A percentile compares a stretch with the other conserved stretches of the same genome.
Evolutionary conservation across 2,888 invertebrate species (phyloP).

Genomic region (Caenorhabditis becei): DNA sequence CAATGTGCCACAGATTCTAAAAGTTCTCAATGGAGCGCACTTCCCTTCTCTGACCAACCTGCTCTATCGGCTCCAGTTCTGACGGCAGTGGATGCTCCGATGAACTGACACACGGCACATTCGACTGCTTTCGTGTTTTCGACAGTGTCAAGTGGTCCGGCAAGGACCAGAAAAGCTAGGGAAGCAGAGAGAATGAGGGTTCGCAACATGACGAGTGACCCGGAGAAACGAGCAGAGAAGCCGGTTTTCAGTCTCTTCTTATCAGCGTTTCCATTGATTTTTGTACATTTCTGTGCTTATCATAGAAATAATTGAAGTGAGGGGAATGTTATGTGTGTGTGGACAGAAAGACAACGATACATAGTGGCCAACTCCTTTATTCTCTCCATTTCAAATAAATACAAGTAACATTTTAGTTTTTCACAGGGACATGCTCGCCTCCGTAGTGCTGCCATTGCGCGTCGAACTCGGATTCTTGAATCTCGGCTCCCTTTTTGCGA

Average conservation of each 20-base stretch:
- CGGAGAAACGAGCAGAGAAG: background rate
- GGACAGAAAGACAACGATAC: background rate
- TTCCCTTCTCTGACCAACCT: slow-evolving; percentile 7
- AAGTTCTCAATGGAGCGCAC: background rate
- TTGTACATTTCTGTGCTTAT: background rate
- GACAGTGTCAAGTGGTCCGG: background rate
- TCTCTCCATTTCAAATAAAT: background rate
- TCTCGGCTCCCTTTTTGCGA: slow-evolving; percentile 89
- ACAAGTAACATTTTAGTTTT: background rate
- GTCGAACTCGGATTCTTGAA: slow-evolving; percentile 94
- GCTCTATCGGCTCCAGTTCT: slow-evolving; percentile 1
- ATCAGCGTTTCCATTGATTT: slow-evolving; percentile 12
- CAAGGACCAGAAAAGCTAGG: background rate
- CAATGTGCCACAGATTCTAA: slow-evolving; percentile 13
- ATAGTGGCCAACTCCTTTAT: background rate
- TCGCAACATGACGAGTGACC: background rate
- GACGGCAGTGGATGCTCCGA: slow-evolving; percentile 16
- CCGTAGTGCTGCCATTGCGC: slow-evolving; percentile 92
- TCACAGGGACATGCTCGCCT: slow-evolving; percentile 53
- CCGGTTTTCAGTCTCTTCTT: slow-evolving; percentile 6
- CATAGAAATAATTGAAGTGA: background rate
- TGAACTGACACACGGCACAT: slow-evolving; percentile 48
- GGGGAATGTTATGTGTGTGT: background rate
- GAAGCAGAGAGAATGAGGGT: background rate
- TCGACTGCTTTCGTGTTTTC: background rate